A percentile compares a stretch with the other conserved stretches of the same genome.
These are phyloP conservation scores for Trogon surrucura DNA, from an alignment of 2,113 vertebrate species.

Conservation along the genomic window DNA sequence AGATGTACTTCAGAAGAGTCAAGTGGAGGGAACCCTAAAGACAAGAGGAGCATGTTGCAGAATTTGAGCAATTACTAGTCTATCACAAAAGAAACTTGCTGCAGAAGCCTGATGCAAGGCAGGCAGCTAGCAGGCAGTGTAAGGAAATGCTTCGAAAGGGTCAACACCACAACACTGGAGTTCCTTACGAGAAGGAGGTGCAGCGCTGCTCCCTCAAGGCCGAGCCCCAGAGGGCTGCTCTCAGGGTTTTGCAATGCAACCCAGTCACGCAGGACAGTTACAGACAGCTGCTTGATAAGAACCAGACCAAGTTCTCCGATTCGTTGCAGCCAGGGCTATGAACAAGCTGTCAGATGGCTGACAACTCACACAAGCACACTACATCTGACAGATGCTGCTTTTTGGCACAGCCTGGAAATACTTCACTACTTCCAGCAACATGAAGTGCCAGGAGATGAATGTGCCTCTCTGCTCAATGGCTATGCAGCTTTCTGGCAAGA, in stretches of 20 bases:
- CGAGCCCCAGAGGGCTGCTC: background rate
- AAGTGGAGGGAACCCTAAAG: background rate
- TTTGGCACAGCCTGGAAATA: background rate
- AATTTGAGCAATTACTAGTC: background rate
- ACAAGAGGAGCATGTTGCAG: background rate
- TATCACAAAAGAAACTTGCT: background rate
- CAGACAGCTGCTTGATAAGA: background rate
- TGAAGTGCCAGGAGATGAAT: background rate
- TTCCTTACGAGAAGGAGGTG: background rate
- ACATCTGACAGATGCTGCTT: background rate
- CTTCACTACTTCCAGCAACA: background rate
- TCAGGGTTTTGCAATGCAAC: background rate
- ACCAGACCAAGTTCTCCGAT: background rate
- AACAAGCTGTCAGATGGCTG: conserved; percentile 12
- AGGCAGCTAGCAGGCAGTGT: background rate
- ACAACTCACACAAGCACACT: background rate
- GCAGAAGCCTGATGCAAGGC: background rate
- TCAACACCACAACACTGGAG: background rate
- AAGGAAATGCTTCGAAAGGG: background rate
- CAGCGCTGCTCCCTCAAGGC: background rate
- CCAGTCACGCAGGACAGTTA: background rate
- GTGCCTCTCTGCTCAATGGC: background rate
- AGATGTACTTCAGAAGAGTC: background rate
- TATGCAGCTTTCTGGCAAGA: background rate
- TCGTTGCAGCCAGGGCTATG: background rate